Evolutionary conservation across 1,140 invertebrate species (phyloP), one percentile per base, ranked within the genome.

Genomic region (Pseudomyrmex pallidus): DNA sequence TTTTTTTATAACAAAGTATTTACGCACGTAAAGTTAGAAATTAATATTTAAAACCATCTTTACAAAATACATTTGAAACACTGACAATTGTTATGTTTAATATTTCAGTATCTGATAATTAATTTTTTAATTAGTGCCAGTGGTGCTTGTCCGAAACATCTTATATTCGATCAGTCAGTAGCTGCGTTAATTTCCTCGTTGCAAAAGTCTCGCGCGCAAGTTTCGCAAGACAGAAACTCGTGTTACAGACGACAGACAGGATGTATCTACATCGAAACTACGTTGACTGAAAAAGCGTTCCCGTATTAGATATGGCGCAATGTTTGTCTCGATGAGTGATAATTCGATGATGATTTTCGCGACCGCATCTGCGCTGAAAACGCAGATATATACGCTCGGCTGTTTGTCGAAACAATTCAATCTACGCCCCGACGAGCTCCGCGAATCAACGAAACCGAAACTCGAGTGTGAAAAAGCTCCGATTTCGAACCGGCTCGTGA

Each of bases 361-460:
- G 72, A 80, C 7, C 64, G 44, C 50, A 80, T 46, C 57, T 74
- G 78, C 70, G 35, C 35, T 35, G 5, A 35, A 35, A 35, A 35
- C 35, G 35, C 35, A 35, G 5, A 25, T 25, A 5, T 74, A 82
- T 62, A 74, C 62, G 78, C 74, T 82, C 70, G 48, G 57, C 61
- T 61, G 61, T 82, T 82, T 82, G 70, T 74, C 72, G 72, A 82
- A 82, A 74, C 78, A 82, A 82, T 82, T 82, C 70, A 74, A 74
- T 82, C 67, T 74, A 74, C 70, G 70, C 70, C 62, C 63, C 72
- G 70, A 82, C 57, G 70, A 82, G 78, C 68, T 74, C 64, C 52
- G 59, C 57, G 78, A 74, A 82, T 64, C 78, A 74, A 50, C 56
- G 44, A 82, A 82, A 82, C 78, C 78, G 78, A 82, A 74, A 63